Conservation (phyloP, 1,140 invertebrate species). For the Armadillidium nasatum region DNA sequence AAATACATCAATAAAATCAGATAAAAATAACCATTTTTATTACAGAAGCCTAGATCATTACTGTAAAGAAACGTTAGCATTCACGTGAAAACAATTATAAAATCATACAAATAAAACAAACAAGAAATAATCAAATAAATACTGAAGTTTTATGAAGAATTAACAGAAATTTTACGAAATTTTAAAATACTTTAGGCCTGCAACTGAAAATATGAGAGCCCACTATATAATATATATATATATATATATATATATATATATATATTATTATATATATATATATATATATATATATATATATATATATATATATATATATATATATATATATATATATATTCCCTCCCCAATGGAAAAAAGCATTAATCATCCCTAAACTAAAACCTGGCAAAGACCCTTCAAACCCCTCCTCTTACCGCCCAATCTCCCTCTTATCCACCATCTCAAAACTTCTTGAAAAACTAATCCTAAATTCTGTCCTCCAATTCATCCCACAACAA, state of each 20-base stretch:
- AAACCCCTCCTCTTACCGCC: too few relatives aligned
- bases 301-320: background rate
- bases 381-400: too few relatives aligned
- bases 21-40: background rate
- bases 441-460: too few relatives aligned
- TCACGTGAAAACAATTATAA: background rate
- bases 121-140: too few relatives aligned
- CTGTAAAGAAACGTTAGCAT: background rate
- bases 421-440: too few relatives aligned
- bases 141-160: background rate
- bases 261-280: slow-evolving; percentile 18
- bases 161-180: too few relatives aligned
- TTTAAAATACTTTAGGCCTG: too few relatives aligned
- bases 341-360: too few relatives aligned
- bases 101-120: background rate
- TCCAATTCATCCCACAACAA: too few relatives aligned
- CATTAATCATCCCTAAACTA: too few relatives aligned
- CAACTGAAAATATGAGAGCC: background rate
- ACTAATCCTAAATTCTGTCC: too few relatives aligned
- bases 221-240: slow-evolving; percentile 61
- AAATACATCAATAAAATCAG: background rate
- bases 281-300: slow-evolving; percentile 23
- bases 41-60: background rate
- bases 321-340: too few relatives aligned
- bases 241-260: slow-evolving; percentile 56